phyloP scores from a whole-genome alignment of 2,797 vertebrate species.

The Jordanella pulchra region DNA sequence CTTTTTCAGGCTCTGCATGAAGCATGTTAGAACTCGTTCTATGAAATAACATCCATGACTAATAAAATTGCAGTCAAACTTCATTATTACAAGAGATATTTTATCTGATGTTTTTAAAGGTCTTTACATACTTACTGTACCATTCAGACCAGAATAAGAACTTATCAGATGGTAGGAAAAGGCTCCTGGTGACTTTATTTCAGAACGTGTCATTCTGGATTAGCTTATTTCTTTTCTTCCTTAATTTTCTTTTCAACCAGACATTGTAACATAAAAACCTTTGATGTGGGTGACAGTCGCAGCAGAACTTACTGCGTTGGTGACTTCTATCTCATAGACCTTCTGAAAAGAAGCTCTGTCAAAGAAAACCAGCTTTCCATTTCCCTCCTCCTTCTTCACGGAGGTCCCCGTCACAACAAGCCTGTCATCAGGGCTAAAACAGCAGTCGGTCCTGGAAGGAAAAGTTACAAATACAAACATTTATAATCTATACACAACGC shows the following conservation, averaged over 20 bases:
- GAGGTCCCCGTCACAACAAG: conserved; percentile 95
- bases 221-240: conserved; percentile 28
- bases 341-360: conserved; percentile 87
- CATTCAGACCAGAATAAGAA: no score
- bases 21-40: not conserved
- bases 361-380: conserved; percentile 92
- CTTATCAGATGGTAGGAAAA: no score
- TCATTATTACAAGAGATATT: not conserved
- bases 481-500: conserved; percentile 1
- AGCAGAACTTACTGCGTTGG: conserved; percentile 85
- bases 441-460: conserved; percentile 91
- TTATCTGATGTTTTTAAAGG: not conserved
- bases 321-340: conserved; percentile 92
- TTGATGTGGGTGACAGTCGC: not conserved
- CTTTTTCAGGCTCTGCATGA: not conserved
- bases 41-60: not conserved
- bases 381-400: conserved; percentile 89
- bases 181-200: conserved; percentile 8
- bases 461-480: conserved; percentile 16
- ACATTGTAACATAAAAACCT: not conserved
- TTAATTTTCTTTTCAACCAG: conserved; percentile 21
- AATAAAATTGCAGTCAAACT: not conserved
- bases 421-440: conserved; percentile 96
- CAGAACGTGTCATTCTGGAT: conserved; percentile 18
- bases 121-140: not conserved